Percentiles rank a stretch among this genome's conserved stretches.
phyloP scores from a whole-genome alignment of 1,140 invertebrate genomes.

The Tetramorium parvispinum region DNA sequence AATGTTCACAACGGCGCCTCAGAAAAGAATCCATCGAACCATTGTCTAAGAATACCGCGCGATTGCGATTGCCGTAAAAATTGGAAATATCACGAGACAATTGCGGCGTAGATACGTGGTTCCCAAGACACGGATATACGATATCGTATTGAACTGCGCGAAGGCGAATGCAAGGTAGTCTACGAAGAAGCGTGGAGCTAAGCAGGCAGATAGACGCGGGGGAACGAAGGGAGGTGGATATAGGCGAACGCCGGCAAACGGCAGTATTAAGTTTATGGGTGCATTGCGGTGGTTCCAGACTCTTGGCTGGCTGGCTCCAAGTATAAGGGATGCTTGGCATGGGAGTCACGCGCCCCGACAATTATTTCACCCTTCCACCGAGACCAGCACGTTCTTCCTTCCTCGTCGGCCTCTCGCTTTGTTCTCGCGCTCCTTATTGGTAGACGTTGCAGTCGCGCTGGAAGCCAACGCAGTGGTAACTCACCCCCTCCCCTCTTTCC shows the following conservation, averaged over 20 bases:
- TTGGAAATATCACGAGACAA: conserved; percentile 65
- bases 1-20: neutral
- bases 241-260: conserved; percentile 70
- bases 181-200: conserved; percentile 38
- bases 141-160: conserved; percentile 69
- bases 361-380: conserved; percentile 80
- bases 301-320: conserved; percentile 70
- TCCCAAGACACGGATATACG: conserved; percentile 62
- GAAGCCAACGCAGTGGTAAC: conserved; percentile 34
- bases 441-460: conserved; percentile 66
- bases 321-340: conserved; percentile 77
- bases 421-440: conserved; percentile 73
- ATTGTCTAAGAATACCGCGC: conserved; percentile 2
- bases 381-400: conserved; percentile 64
- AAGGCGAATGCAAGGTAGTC: conserved; percentile 54
- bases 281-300: conserved; percentile 80
- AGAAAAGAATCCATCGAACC: neutral
- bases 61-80: conserved; percentile 63
- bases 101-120: conserved; percentile 28
- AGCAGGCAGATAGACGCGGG: neutral
- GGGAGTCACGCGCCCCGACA: conserved; percentile 81
- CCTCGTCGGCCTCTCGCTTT: conserved; percentile 47
- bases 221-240: conserved; percentile 12
- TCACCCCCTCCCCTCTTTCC: conserved; percentile 7
- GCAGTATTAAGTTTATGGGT: conserved; percentile 82